Percentiles rank a stretch among this genome's conserved stretches.
phyloP scores from a whole-genome alignment of 2,113 vertebrate species.

The Himantopus leucocephalus region DNA sequence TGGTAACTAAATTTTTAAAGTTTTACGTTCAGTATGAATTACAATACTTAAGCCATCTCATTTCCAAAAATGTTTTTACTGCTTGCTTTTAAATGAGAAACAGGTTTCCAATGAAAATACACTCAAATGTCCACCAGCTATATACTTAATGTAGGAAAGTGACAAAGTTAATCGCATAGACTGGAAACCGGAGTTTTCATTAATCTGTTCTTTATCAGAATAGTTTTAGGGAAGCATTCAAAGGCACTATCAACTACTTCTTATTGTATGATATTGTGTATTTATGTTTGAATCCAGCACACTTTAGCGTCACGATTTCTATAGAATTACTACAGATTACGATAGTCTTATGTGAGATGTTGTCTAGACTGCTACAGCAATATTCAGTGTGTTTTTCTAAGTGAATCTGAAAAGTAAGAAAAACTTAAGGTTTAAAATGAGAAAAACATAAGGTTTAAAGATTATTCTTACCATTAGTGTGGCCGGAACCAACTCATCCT shows the following conservation, averaged over 20 bases:
- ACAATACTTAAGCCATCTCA: neutral
- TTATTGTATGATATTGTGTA: neutral
- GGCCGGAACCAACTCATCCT: constrained; percentile 87
- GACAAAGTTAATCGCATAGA: neutral
- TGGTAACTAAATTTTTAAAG: neutral
- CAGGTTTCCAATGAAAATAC: neutral
- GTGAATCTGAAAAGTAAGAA: neutral
- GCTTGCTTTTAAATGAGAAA: neutral
- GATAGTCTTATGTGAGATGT: neutral
- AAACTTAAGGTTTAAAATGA: neutral
- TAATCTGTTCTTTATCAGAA: neutral
- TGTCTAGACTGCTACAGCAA: neutral
- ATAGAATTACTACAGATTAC: neutral
- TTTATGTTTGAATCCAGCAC: neutral
- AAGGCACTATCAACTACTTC: neutral
- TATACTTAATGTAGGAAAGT: neutral
- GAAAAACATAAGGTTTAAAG: neutral
- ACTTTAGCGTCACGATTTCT: neutral
- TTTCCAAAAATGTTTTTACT: neutral
- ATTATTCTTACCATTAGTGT: constrained; percentile 78
- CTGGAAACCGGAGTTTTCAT: neutral
- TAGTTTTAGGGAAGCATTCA: neutral
- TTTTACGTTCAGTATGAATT: neutral
- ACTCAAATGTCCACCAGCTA: neutral
- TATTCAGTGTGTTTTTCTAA: neutral